Evolutionary conservation across 2,888 invertebrate species (phyloP), one percentile per base, ranked within the genome.

Genomic region (Cryptocheilus praepositus): DNA sequence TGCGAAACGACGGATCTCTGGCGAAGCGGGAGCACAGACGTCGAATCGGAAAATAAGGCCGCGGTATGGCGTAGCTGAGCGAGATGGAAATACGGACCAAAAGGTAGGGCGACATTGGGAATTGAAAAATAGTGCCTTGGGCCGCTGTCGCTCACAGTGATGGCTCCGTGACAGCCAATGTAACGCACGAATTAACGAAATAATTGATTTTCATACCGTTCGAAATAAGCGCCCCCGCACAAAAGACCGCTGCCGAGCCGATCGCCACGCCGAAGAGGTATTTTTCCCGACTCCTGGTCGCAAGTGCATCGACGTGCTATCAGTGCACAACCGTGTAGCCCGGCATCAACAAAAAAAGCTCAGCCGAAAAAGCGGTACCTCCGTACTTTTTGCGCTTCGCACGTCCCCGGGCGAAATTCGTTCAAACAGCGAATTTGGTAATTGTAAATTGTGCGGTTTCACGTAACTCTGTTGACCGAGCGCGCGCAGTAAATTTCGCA

Each of bases 101-200:
- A 73, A 74, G 77, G 75, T 74, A 76, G 81, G 79, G 81, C 80
- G 83, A 84, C 84, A 84, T 78, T 82, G 81, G 81, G 78, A 85
- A 86, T 86, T 86, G 86, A 86, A 86, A 86, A 86, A 86, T 86
- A 84, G 79, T 79, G 86, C 86, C 85, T 81, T 82, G 77, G 84
- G 86, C 84, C 79, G 76, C 83, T 80, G 85, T 86, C 85, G 82
- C 83, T 85, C 85, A 83, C 82, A 84, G 83, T 84, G 86, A 86
- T 83, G 82, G 81, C 76, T 79, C 78, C 82, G 78, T 84, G 86
- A 84, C 86, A 86, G 83, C 81, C 84, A 82, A 85, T 85, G 86
- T 85, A 86, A 85, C 84, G 86, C 86, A 84, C 84, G 85, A 84
- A 81, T 81, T 80, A 81, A 73, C 75, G 81, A 81, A 81, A 80